A percentile compares a stretch with the other conserved stretches of the same genome.
phyloP scores from a whole-genome alignment of 2,888 invertebrate genomes.

The Mesorhabditis spiculigera region DNA sequence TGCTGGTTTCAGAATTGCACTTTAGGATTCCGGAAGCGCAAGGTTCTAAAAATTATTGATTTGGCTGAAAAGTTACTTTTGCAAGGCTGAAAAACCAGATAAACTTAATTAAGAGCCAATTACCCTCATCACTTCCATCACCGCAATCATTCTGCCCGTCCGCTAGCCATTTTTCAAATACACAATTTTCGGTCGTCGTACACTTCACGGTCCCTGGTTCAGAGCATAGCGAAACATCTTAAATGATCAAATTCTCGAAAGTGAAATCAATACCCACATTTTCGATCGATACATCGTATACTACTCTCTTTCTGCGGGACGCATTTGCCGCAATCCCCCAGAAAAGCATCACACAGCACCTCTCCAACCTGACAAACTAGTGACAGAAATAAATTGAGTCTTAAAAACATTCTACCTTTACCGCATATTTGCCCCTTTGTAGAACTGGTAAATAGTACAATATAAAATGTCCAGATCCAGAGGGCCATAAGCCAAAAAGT shows the following conservation, averaged over 20 bases:
- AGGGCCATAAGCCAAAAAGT: too few species aligned
- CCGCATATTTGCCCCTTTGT: too few species aligned
- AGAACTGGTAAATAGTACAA: too few species aligned
- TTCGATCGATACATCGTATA: constrained; percentile 33
- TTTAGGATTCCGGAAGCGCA: constrained; percentile 18
- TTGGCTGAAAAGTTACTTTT: neutral
- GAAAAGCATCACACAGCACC: constrained; percentile 33
- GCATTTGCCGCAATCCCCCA: constrained; percentile 42
- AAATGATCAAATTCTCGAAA: neutral
- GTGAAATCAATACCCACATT: constrained; percentile 22
- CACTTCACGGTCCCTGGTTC: constrained; percentile 37
- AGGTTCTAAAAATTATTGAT: constrained; percentile 9
- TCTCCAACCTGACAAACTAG: constrained; percentile 37
- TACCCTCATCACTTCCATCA: constrained; percentile 48
- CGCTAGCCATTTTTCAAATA: constrained; percentile 44
- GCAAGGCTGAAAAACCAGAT: neutral
- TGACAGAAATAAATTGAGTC: too few species aligned
- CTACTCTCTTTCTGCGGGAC: constrained; percentile 26
- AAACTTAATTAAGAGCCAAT: neutral
- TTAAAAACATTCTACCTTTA: too few species aligned
- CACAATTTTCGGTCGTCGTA: constrained; percentile 41
- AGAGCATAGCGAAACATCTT: constrained; percentile 21
- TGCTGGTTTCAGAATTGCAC: constrained; percentile 9
- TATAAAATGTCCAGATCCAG: too few species aligned
- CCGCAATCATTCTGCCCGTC: constrained; percentile 52